Conservation (phyloP, 2,113 vertebrate species). For the Apodemus sylvaticus region DNA sequence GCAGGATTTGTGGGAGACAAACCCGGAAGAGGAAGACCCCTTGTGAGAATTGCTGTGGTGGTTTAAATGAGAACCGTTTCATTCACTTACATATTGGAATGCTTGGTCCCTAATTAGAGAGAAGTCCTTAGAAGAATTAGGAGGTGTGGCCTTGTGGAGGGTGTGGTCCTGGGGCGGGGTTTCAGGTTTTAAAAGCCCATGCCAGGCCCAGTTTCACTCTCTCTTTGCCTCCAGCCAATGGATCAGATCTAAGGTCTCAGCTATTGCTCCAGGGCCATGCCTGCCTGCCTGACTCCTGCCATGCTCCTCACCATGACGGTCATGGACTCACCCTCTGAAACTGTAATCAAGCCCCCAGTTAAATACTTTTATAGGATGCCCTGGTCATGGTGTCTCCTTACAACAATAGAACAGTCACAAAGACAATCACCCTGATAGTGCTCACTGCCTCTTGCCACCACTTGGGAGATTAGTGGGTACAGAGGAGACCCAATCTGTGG, state of each 20-base stretch:
- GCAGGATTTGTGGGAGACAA: neutral
- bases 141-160: neutral
- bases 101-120: neutral
- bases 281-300: neutral
- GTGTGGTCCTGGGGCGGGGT: neutral
- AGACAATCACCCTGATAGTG: neutral
- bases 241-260: neutral
- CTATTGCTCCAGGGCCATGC: neutral
- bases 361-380: neutral
- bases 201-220: neutral
- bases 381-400: neutral
- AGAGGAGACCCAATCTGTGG: neutral
- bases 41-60: neutral
- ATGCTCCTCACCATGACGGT: too few relatives aligned
- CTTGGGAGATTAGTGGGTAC: neutral
- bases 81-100: neutral
- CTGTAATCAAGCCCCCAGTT: neutral
- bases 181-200: neutral
- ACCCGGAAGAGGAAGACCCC: neutral
- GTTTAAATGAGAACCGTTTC: neutral
- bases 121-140: neutral
- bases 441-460: neutral
- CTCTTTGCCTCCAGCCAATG: neutral
- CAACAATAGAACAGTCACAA: neutral
- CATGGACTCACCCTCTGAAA: neutral